Conservation (phyloP, 64 coral and sea anemone species). For the Stichodactyla helianthus region DNA sequence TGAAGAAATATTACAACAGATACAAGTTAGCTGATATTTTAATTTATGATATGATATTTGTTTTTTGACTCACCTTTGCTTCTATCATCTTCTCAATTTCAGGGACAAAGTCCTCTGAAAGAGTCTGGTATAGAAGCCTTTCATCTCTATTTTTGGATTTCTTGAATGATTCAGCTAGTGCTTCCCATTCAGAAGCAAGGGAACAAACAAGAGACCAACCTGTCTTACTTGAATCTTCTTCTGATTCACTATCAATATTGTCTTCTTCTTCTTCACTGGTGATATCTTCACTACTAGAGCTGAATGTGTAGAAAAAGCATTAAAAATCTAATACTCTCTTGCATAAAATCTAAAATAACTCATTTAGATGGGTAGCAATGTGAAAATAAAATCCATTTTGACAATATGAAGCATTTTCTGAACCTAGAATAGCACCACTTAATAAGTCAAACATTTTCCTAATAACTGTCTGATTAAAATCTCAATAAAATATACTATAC, state of each 20-base stretch:
- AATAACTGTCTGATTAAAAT: too few relatives aligned
- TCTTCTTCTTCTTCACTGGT: constrained; percentile 70
- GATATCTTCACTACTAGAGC: constrained; percentile 65
- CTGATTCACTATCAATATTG: constrained; percentile 30
- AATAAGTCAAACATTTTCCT: too few relatives aligned
- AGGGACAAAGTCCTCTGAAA: constrained; percentile 88
- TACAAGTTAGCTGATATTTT: too few relatives aligned
- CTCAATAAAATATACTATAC: constrained; percentile 2
- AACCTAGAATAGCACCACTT: too few relatives aligned
- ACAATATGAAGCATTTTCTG: too few relatives aligned
- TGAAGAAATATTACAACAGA: too few relatives aligned
- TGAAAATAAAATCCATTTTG: too few relatives aligned
- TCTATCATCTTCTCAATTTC: constrained; percentile 96
- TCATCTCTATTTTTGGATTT: constrained; percentile 83
- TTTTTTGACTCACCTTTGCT: constrained; percentile 46
- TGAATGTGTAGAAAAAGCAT: background rate
- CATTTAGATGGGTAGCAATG: too few relatives aligned
- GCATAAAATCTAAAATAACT: too few relatives aligned
- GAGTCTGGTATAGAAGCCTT: constrained; percentile 84
- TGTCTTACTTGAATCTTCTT: constrained; percentile 37
- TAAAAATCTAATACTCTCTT: background rate
- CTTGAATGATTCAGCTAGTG: constrained; percentile 82
- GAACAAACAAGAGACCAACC: constrained; percentile 81
- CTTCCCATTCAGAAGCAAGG: constrained; percentile 77
- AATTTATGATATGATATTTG: background rate